Evolutionary conservation across 2,888 invertebrate species (phyloP), one percentile per base, ranked within the genome.

Genomic region (Tenthredo amoena): DNA sequence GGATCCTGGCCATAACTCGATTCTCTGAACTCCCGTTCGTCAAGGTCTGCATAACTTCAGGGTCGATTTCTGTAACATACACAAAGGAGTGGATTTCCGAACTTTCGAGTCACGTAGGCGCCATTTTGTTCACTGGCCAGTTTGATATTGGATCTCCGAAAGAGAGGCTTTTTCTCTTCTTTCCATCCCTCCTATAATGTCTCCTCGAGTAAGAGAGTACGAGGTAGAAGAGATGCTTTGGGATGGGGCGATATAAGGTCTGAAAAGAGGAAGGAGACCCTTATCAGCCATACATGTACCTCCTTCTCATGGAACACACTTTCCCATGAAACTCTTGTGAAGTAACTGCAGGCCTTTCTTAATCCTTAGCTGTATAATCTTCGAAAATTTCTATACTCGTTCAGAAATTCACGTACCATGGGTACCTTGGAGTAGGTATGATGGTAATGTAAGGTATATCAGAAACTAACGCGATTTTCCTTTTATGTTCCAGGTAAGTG

Each of bases 401-500:
- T 37, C 26, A 47, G 55, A 55, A 55, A 21, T 76, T 76, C 43
- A 58, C 50, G 55, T 55, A 77, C 50, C 50, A 72, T 18, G 10
- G 18, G 2, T 40, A 72, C 40, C 5, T 2, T 10, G 21, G 26
- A 2, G 37, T 40, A 71, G 18, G 71, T 71, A 71, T 31, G n/a
- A 72, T 40, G 47, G 9, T 37, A 31, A 31, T 21, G 31, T 72
- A 37, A 40, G 1, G 72, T n/a, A 81, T 37, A 81, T 58, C 21
- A 62, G 58, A 81, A 62, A 81, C 81, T 81, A 37, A 81, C 81
- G 81, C 12, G 40, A 62, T 83, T 83, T 47, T 68, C 31, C 26
- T 71, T 83, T 83, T 83, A 71, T 83, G 83, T 83, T 83, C 9
- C 40, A 83, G 83, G 83, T 83, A 83, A 83, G 83, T 83, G 71